Conservation (phyloP, 2,888 invertebrate genomes). For the Desoria tigrina region DNA sequence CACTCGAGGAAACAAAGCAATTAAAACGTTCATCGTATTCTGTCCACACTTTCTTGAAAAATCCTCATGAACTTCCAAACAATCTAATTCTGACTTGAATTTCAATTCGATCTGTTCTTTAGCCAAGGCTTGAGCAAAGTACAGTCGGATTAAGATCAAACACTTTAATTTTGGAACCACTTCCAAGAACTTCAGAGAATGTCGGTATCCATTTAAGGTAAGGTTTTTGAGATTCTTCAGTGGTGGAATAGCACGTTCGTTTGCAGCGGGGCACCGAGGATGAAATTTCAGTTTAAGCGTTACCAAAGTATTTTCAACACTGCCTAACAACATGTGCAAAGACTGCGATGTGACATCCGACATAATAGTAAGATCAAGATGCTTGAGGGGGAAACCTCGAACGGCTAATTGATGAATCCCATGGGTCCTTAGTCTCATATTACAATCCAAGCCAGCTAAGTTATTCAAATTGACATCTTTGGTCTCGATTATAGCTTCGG, state of each 20-base stretch:
- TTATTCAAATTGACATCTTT: constrained; percentile 34
- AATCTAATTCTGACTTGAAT: constrained; percentile 22
- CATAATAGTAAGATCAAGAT: constrained; percentile 43
- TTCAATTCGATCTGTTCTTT: constrained; percentile 32
- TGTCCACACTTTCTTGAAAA: constrained; percentile 25
- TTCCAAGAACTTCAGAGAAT: constrained; percentile 42
- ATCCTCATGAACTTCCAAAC: constrained; percentile 42
- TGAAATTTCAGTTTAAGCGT: constrained; percentile 44
- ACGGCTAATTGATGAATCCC: constrained; percentile 30
- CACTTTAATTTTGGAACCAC: constrained; percentile 33
- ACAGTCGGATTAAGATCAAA: constrained; percentile 33
- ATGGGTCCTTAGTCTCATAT: constrained; percentile 36
- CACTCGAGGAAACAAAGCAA: constrained; percentile 34
- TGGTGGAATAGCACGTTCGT: constrained; percentile 31
- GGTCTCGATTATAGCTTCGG: constrained; percentile 41
- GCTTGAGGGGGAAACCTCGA: constrained; percentile 34
- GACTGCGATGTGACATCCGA: constrained; percentile 38
- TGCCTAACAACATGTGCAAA: constrained; percentile 30
- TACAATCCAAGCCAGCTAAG: constrained; percentile 36
- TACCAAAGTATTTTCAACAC: constrained; percentile 30
- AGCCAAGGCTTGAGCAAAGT: constrained; percentile 35
- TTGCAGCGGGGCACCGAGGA: constrained; percentile 35
- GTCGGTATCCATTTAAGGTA: constrained; percentile 41
- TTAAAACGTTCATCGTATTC: constrained; percentile 26
- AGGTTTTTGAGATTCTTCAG: constrained; percentile 28